phyloP scores from a whole-genome alignment of 1,140 invertebrate genomes.

The Acyrthosiphon pisum region DNA sequence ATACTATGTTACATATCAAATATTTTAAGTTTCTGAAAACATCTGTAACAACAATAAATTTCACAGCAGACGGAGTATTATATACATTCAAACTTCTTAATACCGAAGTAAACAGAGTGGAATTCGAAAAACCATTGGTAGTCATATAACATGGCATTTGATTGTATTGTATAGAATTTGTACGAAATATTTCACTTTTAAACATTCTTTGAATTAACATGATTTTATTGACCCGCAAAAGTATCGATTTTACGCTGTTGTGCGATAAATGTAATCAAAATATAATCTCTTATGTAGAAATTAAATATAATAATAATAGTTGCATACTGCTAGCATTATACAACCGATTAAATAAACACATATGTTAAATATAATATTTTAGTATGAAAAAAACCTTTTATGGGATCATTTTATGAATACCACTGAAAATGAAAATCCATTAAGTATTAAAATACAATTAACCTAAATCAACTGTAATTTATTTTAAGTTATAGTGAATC shows the following conservation, averaged over 20 bases:
- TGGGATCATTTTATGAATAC: neutral
- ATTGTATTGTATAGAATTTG: neutral
- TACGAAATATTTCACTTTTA: neutral
- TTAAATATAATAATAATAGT: neutral
- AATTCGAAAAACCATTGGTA: neutral
- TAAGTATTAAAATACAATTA: slow-evolving; percentile 20
- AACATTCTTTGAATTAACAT: neutral
- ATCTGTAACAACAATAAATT: neutral
- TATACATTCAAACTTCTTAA: neutral
- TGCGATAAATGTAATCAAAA: neutral
- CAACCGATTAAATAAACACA: neutral
- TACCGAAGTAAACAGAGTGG: neutral
- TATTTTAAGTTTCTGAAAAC: neutral
- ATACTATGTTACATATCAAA: neutral
- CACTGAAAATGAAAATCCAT: neutral
- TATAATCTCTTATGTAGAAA: neutral
- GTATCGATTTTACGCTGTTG: neutral
- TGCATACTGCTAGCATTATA: neutral
- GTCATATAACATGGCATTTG: neutral
- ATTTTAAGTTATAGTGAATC: neutral
- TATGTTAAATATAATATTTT: neutral
- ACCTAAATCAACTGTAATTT: neutral
- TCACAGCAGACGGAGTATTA: neutral
- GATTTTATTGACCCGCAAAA: neutral
- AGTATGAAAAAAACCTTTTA: neutral